These are phyloP conservation scores for Buphagus erythrorhynchus DNA, from an alignment of 2,797 vertebrate genomes.

Conservation along the genomic window DNA sequence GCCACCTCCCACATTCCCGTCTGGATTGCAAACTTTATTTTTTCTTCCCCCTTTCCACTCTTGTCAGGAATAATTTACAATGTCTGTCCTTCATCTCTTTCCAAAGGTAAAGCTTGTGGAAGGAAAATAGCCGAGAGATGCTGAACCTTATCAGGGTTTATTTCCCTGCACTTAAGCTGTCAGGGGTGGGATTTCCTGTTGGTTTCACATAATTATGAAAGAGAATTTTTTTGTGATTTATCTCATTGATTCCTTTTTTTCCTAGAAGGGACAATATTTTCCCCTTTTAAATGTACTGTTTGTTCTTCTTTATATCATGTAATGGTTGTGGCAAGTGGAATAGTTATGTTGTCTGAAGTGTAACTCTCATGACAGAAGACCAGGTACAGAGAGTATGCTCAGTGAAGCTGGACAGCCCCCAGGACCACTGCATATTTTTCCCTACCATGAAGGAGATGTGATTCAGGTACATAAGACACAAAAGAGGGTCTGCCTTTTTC, in stretches of 20 bases:
- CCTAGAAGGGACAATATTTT: not conserved
- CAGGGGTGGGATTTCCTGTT: not conserved
- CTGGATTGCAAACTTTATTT: slow-evolving; percentile 4
- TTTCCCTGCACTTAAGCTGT: not conserved
- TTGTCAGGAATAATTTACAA: slow-evolving; percentile 49
- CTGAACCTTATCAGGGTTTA: not conserved
- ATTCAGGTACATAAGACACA: not conserved
- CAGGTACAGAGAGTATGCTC: not conserved
- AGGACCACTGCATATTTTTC: not conserved
- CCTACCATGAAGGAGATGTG: not conserved
- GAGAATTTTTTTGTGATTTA: not conserved
- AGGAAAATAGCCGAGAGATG: not conserved
- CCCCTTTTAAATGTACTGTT: not conserved
- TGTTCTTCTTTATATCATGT: not conserved
- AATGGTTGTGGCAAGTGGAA: not conserved
- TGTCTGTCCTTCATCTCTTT: slow-evolving; percentile 27
- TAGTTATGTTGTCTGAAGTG: not conserved
- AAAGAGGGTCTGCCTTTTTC: not conserved
- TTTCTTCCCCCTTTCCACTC: not conserved
- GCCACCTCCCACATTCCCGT: slow-evolving; percentile 4
- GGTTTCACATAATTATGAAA: not conserved
- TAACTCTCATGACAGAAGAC: not conserved
- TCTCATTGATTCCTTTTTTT: not conserved
- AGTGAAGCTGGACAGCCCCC: not conserved
- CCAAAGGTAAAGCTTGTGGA: slow-evolving; percentile 3